phyloP scores from a whole-genome alignment of 1,140 invertebrate species.

The Brachionus rubens region DNA sequence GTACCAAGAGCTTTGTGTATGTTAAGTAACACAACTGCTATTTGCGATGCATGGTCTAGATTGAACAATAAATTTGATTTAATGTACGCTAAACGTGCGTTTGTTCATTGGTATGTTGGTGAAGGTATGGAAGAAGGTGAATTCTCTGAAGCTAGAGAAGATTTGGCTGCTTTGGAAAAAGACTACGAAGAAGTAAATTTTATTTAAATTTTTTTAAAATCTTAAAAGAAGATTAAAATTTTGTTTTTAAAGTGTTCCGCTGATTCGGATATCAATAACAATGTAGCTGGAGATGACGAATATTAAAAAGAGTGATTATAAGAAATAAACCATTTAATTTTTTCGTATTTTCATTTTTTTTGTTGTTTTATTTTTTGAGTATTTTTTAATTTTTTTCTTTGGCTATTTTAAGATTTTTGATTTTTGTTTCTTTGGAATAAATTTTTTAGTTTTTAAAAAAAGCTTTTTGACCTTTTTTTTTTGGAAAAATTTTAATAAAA shows the following conservation, averaged over 20 bases:
- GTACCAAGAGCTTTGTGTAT: conserved; percentile 69
- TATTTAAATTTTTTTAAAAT: too few species aligned
- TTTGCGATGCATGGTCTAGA: conserved; percentile 73
- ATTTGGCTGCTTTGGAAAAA: conserved; percentile 50
- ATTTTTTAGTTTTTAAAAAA: too few species aligned
- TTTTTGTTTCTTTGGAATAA: too few species aligned
- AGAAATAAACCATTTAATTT: too few species aligned
- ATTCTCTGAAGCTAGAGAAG: conserved; percentile 53
- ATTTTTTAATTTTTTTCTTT: too few species aligned
- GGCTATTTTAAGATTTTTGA: too few species aligned
- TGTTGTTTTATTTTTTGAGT: too few species aligned
- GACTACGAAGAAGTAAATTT: conserved; percentile 49
- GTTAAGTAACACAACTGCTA: conserved; percentile 78
- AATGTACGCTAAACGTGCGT: conserved; percentile 49
- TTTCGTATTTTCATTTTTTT: too few species aligned
- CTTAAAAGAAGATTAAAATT: too few species aligned
- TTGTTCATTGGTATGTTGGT: conserved; percentile 56
- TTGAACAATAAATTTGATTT: conserved; percentile 59
- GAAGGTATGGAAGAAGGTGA: conserved; percentile 63
- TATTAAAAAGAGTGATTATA: neutral
- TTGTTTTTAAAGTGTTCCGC: conserved; percentile 10
- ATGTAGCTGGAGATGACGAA: neutral
- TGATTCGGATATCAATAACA: conserved; percentile 18
- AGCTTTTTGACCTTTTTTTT: too few species aligned
- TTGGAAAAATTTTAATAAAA: too few species aligned